A percentile compares a stretch with the other conserved stretches of the same genome.
Conservation (phyloP, 1,140 invertebrate genomes). For the Zaprionus capensis region DNA sequence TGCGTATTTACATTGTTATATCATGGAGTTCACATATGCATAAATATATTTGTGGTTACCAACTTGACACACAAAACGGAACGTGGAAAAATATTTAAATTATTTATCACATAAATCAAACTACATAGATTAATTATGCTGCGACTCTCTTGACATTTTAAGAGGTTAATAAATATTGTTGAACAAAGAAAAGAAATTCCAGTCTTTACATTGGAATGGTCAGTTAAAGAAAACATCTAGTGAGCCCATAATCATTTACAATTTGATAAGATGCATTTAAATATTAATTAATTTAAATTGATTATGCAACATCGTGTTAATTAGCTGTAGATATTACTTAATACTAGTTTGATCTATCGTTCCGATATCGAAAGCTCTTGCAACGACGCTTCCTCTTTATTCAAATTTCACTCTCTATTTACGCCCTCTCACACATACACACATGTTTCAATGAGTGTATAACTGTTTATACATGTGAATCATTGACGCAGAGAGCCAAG, state of each 20-base stretch:
- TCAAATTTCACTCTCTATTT: conserved; percentile 19
- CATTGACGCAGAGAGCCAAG: conserved; percentile 14
- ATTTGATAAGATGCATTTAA: conserved; percentile 6
- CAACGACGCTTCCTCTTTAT: conserved; percentile 19
- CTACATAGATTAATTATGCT: conserved; percentile 16
- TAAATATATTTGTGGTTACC: conserved; percentile 10
- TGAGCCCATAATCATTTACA: background rate
- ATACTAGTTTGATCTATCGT: conserved; percentile 2
- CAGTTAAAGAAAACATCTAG: conserved; percentile 5
- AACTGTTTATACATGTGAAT: background rate
- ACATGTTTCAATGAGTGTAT: background rate
- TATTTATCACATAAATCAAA: conserved; percentile 57
- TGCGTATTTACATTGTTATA: conserved; percentile 71
- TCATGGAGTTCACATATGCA: conserved; percentile 49
- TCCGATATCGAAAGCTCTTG: background rate
- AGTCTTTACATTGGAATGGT: conserved; percentile 5
- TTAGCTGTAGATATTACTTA: background rate
- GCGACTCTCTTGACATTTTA: conserved; percentile 44
- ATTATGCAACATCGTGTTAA: conserved; percentile 5
- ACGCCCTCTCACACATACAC: background rate
- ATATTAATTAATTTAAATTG: background rate
- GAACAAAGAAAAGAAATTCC: conserved; percentile 31
- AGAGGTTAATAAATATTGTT: conserved; percentile 51
- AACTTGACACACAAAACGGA: conserved; percentile 20
- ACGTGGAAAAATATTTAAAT: conserved; percentile 53